Percentiles rank a stretch among this genome's conserved stretches.
phyloP scores from a whole-genome alignment of 37 sponge, comb jelly and placozoan genomes.

The Chondrilla cf. caribensis region DNA sequence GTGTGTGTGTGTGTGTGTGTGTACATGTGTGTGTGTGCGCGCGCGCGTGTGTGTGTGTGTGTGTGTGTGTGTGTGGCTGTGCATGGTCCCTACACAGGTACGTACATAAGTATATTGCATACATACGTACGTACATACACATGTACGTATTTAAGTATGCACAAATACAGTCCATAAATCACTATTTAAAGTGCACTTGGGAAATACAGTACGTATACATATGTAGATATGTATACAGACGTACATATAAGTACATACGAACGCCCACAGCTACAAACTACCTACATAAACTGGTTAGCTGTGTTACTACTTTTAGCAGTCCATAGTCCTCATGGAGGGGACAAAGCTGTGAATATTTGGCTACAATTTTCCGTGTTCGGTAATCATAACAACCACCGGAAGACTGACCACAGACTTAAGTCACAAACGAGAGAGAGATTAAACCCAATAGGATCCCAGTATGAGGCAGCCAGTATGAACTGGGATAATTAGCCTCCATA shows the following conservation, averaged over 20 bases:
- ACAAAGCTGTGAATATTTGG: too few species aligned
- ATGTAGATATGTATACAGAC: not conserved
- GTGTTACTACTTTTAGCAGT: too few species aligned
- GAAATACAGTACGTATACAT: not conserved
- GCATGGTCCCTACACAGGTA: not conserved
- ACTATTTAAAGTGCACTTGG: not conserved
- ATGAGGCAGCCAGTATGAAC: too few species aligned
- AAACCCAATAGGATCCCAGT: too few species aligned
- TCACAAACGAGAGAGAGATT: too few species aligned
- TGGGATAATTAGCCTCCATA: too few species aligned
- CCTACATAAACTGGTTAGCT: too few species aligned
- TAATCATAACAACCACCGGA: too few species aligned
- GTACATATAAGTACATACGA: not conserved
- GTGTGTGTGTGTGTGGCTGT: conserved; percentile 11
- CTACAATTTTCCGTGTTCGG: too few species aligned
- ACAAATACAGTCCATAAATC: not conserved
- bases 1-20: conserved; percentile 19
- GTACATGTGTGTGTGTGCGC: conserved; percentile 2
- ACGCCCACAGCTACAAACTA: too few species aligned
- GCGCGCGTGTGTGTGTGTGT: conserved; percentile 8
- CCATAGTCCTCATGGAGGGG: too few species aligned
- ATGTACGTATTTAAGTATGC: not conserved
- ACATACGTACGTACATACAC: not conserved
- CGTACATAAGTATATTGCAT: not conserved
- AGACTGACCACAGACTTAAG: too few species aligned